These are phyloP conservation scores for Busseola fusca DNA, from an alignment of 2,888 invertebrate genomes.

Conservation along the genomic window DNA sequence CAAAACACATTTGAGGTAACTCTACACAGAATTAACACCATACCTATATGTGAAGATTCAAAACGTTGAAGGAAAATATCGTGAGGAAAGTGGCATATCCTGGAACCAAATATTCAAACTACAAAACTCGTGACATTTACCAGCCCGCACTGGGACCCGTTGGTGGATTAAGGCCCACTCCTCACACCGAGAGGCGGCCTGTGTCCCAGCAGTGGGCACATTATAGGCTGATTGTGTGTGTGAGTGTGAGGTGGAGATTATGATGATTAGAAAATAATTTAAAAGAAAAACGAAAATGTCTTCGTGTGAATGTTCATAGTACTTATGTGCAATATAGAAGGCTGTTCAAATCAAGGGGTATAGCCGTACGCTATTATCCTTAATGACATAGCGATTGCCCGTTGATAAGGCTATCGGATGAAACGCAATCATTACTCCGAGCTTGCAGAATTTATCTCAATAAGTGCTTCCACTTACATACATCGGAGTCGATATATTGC, in stretches of 20 bases:
- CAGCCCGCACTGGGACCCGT: too few species aligned
- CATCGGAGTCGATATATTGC: conserved; percentile 19
- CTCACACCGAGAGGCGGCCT: too few species aligned
- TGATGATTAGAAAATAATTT: not conserved
- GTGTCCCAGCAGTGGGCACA: too few species aligned
- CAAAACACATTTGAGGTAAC: not conserved
- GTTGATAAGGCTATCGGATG: conserved; percentile 54
- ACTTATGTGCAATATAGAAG: conserved; percentile 6
- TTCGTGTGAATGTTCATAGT: not conserved
- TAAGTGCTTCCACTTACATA: conserved; percentile 47
- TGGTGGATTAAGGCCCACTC: too few species aligned
- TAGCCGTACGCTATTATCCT: conserved; percentile 44
- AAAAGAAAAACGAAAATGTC: not conserved
- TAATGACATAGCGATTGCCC: conserved; percentile 50
- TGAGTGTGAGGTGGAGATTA: too few species aligned
- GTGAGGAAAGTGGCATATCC: too few species aligned
- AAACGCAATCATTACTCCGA: conserved; percentile 54
- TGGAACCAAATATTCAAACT: too few species aligned
- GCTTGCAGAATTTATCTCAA: conserved; percentile 49
- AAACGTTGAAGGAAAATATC: too few species aligned
- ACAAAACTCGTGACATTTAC: too few species aligned
- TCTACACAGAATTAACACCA: not conserved
- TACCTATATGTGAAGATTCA: not conserved
- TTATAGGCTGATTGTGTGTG: too few species aligned
- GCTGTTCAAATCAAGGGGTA: conserved; percentile 20